Evolutionary conservation across 2,113 vertebrate genomes (phyloP).

Genomic region (Boulengeromyrus knoepffleri): DNA sequence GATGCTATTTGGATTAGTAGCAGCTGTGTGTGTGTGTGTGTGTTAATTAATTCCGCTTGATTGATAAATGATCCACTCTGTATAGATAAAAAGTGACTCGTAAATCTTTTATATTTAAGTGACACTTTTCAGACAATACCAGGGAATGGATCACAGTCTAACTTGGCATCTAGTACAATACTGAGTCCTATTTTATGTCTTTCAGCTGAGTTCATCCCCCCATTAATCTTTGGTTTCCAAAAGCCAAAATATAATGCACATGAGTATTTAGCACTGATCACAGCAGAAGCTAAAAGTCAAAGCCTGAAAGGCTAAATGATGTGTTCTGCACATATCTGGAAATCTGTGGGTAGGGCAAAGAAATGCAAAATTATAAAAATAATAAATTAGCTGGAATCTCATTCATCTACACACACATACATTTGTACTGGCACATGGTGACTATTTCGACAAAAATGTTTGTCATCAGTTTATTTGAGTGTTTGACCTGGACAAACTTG

Average conservation of each 20-base stretch:
- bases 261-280: background rate
- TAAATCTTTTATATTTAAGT: conserved; percentile 22
- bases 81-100: conserved; percentile 7
- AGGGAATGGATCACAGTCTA: background rate
- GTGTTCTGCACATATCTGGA: background rate
- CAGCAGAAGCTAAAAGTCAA: background rate
- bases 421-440: background rate
- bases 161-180: conserved; percentile 2
- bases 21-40: background rate
- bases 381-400: background rate
- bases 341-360: background rate
- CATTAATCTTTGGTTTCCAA: background rate
- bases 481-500: background rate
- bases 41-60: conserved; percentile 13
- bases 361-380: background rate
- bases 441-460: background rate
- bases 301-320: background rate
- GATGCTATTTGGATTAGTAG: background rate
- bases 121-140: conserved; percentile 16
- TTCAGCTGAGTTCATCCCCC: background rate
- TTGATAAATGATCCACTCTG: conserved; percentile 19
- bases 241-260: background rate
- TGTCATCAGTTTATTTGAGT: background rate
- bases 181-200: background rate
- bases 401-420: background rate